Conservation (phyloP, 2,888 invertebrate species). For the Dicyrtoma fusca region DNA sequence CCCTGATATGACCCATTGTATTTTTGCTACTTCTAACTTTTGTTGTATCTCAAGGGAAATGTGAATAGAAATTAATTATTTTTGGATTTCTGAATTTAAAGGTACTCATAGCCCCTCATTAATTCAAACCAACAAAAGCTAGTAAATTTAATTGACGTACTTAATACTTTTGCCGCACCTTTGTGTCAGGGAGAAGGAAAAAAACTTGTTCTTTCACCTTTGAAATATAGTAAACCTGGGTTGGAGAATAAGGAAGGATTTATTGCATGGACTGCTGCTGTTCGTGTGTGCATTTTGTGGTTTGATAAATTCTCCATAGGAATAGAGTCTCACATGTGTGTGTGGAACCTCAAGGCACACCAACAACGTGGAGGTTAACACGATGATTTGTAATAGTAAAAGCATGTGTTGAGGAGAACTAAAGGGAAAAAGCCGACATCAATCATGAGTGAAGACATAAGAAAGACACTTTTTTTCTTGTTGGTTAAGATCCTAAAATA, state of each 20-base stretch:
- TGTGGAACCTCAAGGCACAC: not conserved
- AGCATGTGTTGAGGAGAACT: conserved; percentile 1
- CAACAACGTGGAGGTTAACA: not conserved
- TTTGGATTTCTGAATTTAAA: too few relatives aligned
- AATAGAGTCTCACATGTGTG: not conserved
- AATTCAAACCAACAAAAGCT: not conserved
- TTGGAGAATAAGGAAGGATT: too few relatives aligned
- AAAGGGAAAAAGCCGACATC: conserved; percentile 22
- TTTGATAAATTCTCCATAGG: too few relatives aligned
- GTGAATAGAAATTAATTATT: too few relatives aligned
- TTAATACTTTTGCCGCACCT: conserved; percentile 28
- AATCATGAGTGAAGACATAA: conserved; percentile 9
- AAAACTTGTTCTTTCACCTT: conserved; percentile 22
- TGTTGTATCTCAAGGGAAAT: too few relatives aligned
- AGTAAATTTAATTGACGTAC: conserved; percentile 17
- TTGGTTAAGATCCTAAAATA: conserved; percentile 22
- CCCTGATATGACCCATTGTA: too few relatives aligned
- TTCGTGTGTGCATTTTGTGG: too few relatives aligned
- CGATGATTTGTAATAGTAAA: not conserved
- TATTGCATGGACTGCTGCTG: too few relatives aligned
- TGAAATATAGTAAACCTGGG: conserved; percentile 3
- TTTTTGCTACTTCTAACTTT: too few relatives aligned
- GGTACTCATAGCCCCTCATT: not conserved
- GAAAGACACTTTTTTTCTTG: too few relatives aligned
- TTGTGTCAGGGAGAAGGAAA: conserved; percentile 10